Evolutionary conservation across 2,797 vertebrate species (phyloP).

Genomic region (Buphagus erythrorhynchus): DNA sequence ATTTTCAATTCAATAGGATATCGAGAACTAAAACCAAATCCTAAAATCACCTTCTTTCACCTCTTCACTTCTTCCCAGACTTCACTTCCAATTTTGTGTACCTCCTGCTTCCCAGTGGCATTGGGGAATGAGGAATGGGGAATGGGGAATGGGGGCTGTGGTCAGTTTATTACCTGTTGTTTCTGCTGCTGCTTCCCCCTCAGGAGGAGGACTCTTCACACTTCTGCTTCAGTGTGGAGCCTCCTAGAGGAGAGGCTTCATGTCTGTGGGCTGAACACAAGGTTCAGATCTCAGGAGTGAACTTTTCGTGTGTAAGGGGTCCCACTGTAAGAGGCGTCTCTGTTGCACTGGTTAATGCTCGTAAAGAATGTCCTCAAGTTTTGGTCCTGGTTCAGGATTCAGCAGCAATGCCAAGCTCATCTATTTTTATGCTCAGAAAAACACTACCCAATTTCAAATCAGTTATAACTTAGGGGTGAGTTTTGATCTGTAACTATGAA

Average conservation of each 20-base stretch:
- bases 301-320: neutral
- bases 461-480: neutral
- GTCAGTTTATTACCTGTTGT: no score
- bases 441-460: neutral
- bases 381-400: neutral
- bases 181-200: neutral
- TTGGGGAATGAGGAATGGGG: neutral
- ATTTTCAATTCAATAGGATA: neutral
- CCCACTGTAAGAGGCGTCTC: neutral
- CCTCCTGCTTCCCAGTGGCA: neutral
- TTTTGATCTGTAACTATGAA: neutral
- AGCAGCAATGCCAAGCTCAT: neutral
- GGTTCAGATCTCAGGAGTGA: neutral
- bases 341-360: neutral
- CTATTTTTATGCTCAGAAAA: neutral
- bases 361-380: neutral
- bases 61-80: neutral
- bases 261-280: neutral
- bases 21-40: neutral
- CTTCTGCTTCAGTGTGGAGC: neutral
- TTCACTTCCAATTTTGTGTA: neutral
- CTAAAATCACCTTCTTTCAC: neutral
- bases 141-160: neutral
- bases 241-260: neutral
- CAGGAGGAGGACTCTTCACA: no score